These are phyloP conservation scores for Hylia prasina DNA, from an alignment of 2,113 vertebrate genomes.

Conservation along the genomic window DNA sequence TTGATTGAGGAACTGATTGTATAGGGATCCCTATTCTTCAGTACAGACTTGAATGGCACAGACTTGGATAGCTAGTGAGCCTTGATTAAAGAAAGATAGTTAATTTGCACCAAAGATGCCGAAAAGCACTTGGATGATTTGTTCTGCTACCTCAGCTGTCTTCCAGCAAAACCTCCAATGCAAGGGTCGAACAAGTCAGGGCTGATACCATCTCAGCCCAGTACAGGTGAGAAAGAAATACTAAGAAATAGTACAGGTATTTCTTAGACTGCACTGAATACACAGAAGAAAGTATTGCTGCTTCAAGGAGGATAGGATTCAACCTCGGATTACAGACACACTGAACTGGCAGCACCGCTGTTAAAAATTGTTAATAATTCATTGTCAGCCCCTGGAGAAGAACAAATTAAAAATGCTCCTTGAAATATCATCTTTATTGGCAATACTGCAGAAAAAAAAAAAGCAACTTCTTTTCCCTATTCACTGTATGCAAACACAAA, in stretches of 20 bases:
- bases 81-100: not conserved
- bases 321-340: not conserved
- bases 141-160: not conserved
- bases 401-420: constrained; percentile 48
- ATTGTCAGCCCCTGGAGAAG: not conserved
- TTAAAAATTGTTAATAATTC: constrained; percentile 47
- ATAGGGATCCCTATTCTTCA: not conserved
- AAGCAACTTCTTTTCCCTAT: not conserved
- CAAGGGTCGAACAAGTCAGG: not conserved
- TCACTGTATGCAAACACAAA: not conserved
- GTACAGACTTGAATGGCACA: not conserved
- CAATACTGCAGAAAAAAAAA: not conserved
- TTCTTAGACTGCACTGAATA: not conserved
- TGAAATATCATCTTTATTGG: constrained; percentile 28
- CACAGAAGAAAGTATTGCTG: not conserved
- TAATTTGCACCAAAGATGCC: not conserved
- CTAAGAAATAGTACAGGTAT: not conserved
- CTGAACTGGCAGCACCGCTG: not conserved
- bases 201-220: not conserved
- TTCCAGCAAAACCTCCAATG: not conserved
- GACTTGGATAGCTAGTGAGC: not conserved
- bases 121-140: not conserved
- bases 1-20: not conserved
- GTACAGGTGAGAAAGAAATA: no score
- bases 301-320: not conserved